Conservation (phyloP, 2,888 invertebrate species). For the Eupithecia exiguata region DNA sequence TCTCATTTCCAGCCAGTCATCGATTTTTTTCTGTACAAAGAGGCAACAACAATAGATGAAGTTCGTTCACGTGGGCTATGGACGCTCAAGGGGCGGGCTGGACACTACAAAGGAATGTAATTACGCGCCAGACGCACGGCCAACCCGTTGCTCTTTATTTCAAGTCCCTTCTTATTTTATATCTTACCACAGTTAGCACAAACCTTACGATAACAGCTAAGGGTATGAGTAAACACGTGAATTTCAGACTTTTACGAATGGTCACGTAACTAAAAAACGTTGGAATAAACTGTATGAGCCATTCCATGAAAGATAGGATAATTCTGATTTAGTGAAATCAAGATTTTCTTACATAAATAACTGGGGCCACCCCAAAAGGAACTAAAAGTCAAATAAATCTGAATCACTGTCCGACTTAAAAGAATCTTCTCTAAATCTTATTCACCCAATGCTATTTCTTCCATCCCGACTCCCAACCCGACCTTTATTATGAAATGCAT, state of each 20-base stretch:
- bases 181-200: constrained; percentile 28
- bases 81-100: constrained; percentile 43
- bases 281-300: neutral
- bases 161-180: constrained; percentile 34
- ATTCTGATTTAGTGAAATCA: constrained; percentile 1
- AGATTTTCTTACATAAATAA: constrained; percentile 47
- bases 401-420: constrained; percentile 61
- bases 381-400: constrained; percentile 69
- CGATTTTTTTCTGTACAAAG: constrained; percentile 46
- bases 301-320: neutral
- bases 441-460: constrained; percentile 26
- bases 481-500: constrained; percentile 17
- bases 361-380: constrained; percentile 53
- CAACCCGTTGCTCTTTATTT: constrained; percentile 56
- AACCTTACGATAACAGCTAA: neutral
- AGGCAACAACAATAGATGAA: constrained; percentile 42
- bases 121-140: constrained; percentile 70
- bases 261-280: neutral
- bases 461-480: constrained; percentile 12
- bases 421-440: constrained; percentile 38
- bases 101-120: constrained; percentile 74
- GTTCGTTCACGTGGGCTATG: constrained; percentile 42
- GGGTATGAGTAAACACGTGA: neutral
- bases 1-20: constrained; percentile 45
- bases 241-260: neutral